These are phyloP conservation scores for Sebastiscus albofasciatus DNA, from an alignment of 2,797 vertebrate genomes.

Conservation along the genomic window DNA sequence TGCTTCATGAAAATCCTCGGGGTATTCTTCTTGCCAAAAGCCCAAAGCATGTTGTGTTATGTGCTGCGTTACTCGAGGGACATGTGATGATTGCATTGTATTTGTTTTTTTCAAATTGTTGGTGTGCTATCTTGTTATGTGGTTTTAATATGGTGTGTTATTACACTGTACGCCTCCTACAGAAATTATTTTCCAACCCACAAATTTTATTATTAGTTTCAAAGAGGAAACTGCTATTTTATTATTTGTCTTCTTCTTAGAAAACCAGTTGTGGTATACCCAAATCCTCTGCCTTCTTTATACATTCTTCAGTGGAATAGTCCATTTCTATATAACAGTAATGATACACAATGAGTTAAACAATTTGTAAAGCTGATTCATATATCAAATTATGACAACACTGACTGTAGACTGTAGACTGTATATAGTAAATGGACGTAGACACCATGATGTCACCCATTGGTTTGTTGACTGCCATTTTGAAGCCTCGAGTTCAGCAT, in stretches of 20 bases:
- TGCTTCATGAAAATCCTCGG: neutral
- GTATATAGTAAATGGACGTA: too few relatives aligned
- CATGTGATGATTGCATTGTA: slow-evolving; percentile 35
- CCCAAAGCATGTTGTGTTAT: neutral
- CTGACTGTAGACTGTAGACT: too few relatives aligned
- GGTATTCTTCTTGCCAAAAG: slow-evolving; percentile 19
- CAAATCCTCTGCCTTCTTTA: neutral
- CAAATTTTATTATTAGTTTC: neutral
- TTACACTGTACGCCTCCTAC: neutral
- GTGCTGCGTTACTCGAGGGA: neutral
- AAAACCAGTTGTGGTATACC: neutral
- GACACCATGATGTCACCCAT: too few relatives aligned
- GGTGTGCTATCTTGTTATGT: neutral
- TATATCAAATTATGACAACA: neutral
- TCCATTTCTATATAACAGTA: neutral
- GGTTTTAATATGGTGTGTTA: neutral
- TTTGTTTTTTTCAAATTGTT: neutral
- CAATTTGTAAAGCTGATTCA: neutral
- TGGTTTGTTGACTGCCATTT: too few relatives aligned
- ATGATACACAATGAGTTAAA: neutral
- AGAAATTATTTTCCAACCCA: neutral
- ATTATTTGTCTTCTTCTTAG: neutral
- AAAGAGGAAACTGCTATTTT: neutral
- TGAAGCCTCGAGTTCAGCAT: too few relatives aligned
- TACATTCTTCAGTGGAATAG: neutral